A percentile compares a stretch with the other conserved stretches of the same genome.
These are phyloP conservation scores for Lomographa bimaculata DNA, from an alignment of 2,888 invertebrate species.

Conservation along the genomic window DNA sequence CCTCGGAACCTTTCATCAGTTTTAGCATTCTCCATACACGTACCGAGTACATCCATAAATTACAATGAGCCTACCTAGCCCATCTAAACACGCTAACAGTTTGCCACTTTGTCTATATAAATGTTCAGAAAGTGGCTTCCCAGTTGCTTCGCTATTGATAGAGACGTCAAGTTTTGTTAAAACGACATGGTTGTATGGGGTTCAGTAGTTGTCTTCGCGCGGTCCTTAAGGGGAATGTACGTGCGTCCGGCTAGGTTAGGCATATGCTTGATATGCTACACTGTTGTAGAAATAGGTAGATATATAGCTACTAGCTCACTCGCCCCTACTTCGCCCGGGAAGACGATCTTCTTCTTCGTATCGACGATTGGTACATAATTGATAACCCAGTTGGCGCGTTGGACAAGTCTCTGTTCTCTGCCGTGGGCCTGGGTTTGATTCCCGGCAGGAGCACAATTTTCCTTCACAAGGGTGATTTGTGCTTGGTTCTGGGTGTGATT, in stretches of 20 bases:
- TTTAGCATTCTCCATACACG: conserved; percentile 63
- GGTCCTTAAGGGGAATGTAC: conserved; percentile 30
- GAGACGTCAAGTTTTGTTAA: not conserved
- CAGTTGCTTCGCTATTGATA: conserved; percentile 1
- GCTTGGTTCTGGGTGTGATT: too few relatives aligned
- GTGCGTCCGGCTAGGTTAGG: conserved; percentile 41
- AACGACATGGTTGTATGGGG: conserved; percentile 5
- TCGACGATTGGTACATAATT: too few relatives aligned
- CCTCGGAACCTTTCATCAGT: conserved; percentile 59
- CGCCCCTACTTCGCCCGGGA: too few relatives aligned
- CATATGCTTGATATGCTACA: conserved; percentile 29
- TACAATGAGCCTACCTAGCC: conserved; percentile 58
- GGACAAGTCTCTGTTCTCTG: too few relatives aligned
- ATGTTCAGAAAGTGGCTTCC: too few relatives aligned
- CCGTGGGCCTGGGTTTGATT: too few relatives aligned
- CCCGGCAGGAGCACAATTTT: too few relatives aligned
- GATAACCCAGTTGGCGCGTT: too few relatives aligned
- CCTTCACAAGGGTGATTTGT: too few relatives aligned
- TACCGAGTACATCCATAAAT: conserved; percentile 68
- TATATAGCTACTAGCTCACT: too few relatives aligned
- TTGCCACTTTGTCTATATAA: conserved; percentile 9
- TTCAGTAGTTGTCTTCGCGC: conserved; percentile 8
- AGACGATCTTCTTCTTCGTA: too few relatives aligned
- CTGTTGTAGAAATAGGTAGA: too few relatives aligned
- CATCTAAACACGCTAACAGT: conserved; percentile 1